A percentile compares a stretch with the other conserved stretches of the same genome.
Evolutionary conservation across 2,888 invertebrate species (phyloP).

Genomic region (Drosophila tanythrix): DNA sequence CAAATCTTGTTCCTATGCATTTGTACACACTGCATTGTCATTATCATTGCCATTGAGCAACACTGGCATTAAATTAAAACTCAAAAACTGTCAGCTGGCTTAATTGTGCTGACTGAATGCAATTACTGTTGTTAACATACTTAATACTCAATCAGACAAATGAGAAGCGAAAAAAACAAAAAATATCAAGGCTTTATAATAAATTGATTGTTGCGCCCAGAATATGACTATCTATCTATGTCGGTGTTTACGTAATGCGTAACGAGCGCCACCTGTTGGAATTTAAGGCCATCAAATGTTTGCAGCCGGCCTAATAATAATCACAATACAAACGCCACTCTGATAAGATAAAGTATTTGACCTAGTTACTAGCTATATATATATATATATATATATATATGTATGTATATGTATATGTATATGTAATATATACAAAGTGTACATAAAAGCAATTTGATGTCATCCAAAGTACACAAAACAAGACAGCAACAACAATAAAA

Average conservation of each 20-base stretch:
- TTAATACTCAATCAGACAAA: constrained; percentile 2
- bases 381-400: constrained; percentile 1
- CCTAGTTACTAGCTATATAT: constrained; percentile 40
- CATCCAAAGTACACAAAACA: constrained; percentile 11
- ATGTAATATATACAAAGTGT: neutral
- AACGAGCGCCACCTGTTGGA: constrained; percentile 43
- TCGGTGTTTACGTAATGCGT: neutral
- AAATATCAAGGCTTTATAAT: neutral
- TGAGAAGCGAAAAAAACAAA: neutral
- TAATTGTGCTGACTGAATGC: neutral
- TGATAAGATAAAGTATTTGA: constrained; percentile 65
- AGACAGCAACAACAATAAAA: constrained; percentile 3
- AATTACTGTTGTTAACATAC: neutral
- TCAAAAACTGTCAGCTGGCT: neutral
- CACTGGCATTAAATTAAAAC: neutral
- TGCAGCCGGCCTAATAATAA: constrained; percentile 28
- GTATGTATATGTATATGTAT: neutral
- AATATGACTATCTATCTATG: neutral
- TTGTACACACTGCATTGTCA: neutral
- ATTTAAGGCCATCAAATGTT: constrained; percentile 50
- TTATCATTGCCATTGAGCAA: neutral
- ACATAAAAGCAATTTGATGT: constrained; percentile 9
- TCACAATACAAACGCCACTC: constrained; percentile 23
- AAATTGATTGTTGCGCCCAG: neutral
- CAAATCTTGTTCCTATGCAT: neutral